Base-by-base conservation (phyloP, 2,888 invertebrate genomes). In the Archips xylosteana region DNA sequence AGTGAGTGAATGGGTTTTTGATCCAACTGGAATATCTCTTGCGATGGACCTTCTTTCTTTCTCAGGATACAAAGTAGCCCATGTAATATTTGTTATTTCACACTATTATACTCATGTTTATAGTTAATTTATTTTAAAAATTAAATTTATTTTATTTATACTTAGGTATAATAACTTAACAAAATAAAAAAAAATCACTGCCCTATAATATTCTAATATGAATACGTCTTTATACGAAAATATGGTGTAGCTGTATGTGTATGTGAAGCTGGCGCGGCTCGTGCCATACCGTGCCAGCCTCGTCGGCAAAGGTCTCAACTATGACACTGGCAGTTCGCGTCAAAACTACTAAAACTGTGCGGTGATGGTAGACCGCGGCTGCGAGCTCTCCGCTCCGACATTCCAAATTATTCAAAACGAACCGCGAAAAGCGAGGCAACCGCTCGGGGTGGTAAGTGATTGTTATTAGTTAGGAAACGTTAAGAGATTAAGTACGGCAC, bases 271-370 rank as follows among this genome's bases (percentile, higher is more conserved):
- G 85, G 85, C 80, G 87, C 85, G 86, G 87, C 89, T 78, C 90
- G 94, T 94, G 90, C 92, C 94, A 87, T 88, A 91, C 92, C 87
- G 94, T 94, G 89, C 92, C 94, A 89, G 91, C 80, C 83, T 85
- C 86, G 84, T 87, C 85, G 85, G 86, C 87, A 88, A 89, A 88
- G 88, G 88, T 87, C 87, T 87, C 85, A 91, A 88, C 91, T 91
- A 89, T 91, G 89, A 92, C 92, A 91, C 92, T 87, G 84, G 83
- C 87, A 83, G 84, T 87, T 87, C 89, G 91, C 92, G 90, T 89
- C 91, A 89, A 92, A 91, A 91, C 92, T 89, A 90, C 87, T 90
- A 89, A 90, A 90, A 89, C 79, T 86, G 87, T 85, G 88, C 89
- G 83, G 83, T 61, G 69, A 60, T 79, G 83, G 78, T 80, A 82